These are phyloP conservation scores for Tetramorium alpestre DNA, from an alignment of 1,140 invertebrate species.

Conservation along the genomic window DNA sequence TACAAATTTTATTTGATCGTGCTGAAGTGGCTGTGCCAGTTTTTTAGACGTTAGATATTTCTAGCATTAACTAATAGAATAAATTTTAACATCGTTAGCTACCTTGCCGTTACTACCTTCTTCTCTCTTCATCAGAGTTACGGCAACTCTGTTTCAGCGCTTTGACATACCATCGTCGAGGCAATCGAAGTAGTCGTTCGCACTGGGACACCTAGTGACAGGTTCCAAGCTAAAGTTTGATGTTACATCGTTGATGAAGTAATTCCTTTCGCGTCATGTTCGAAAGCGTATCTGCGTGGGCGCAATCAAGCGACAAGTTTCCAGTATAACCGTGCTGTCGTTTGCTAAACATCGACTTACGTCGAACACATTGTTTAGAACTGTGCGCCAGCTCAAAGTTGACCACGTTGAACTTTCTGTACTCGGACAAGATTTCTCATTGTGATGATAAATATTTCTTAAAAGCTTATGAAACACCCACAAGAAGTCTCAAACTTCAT, in stretches of 20 bases:
- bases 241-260: constrained; percentile 60
- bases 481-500: background rate
- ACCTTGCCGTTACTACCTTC: background rate
- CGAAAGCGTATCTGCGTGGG: constrained; percentile 50
- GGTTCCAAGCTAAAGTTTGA: constrained; percentile 46
- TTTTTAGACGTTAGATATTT: background rate
- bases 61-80: background rate
- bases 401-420: constrained; percentile 6
- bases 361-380: constrained; percentile 15
- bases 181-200: constrained; percentile 50
- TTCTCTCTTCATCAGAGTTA: background rate
- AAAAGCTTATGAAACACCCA: background rate
- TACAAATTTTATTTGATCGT: too few relatives aligned
- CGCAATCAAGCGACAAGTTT: constrained; percentile 57
- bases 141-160: constrained; percentile 21
- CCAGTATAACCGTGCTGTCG: constrained; percentile 15
- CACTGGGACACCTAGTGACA: constrained; percentile 41
- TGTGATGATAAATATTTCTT: background rate
- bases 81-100: background rate
- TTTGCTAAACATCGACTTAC: constrained; percentile 36
- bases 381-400: background rate
- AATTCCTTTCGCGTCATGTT: constrained; percentile 55
- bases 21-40: too few relatives aligned
- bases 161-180: constrained; percentile 20
- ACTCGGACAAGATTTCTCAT: constrained; percentile 33